Base-by-base conservation (phyloP, 1,140 invertebrate genomes). In the Lethrus apterus region DNA sequence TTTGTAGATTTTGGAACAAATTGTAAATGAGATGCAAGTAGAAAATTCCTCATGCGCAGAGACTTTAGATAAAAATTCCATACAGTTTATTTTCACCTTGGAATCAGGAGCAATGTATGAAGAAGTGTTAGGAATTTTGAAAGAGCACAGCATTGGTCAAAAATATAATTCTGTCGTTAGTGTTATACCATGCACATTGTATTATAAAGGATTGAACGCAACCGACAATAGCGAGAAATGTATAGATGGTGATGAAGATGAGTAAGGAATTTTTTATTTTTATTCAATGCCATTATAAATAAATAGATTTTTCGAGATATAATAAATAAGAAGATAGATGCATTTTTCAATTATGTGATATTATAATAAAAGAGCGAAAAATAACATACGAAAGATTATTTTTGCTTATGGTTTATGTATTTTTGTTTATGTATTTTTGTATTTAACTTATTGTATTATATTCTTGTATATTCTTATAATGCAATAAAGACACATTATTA, bases 151-250 rank as follows among this genome's bases (percentile, higher is more conserved):
- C 4, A 63, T 72, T 15, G 70, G 69, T 3, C 52, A 52, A 15
- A 44, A 57, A 15, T 46, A 57, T 20, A 54, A 64, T 23, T 70
- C 67, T 0, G 56, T 62, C 13, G 60, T 72, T 5, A 66, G 65
- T 49, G 60, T 72, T 15, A 46, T 72, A 8, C 69, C 69, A 11
- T 71, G 70, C 44, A 61, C 59, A 13, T 59, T 72, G 8, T 65
- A 67, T 41, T 71, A 69, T 52, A 43, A 57, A 26, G 48, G 48
- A n/a, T 33, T 13, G 14, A 14, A 5, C 5, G 32, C 19, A 13
- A 40, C n/a, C 14, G 24, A 40, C 11, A 44, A 43, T 30, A 11
- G 44, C 0, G 51, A 56, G 11, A 40, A 47, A n/a, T 9, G 29
- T 15, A 43, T 51, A 2, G 46, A 49, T 34, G 46, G 40, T 32